Conservation (phyloP, 2,888 invertebrate genomes). For the Neoscelio sp. region DNA sequence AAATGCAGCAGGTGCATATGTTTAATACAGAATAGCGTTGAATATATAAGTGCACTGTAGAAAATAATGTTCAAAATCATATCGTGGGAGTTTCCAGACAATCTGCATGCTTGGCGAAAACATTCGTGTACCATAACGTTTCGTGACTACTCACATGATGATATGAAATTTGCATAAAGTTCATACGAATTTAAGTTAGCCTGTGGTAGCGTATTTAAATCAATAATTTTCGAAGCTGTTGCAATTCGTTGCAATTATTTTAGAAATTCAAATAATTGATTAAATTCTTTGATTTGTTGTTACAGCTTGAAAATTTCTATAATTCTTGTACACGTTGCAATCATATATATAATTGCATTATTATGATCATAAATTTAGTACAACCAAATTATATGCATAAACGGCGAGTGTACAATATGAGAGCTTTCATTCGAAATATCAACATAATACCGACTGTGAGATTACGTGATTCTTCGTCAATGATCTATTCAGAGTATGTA, state of each 20-base stretch:
- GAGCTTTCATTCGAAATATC: slow-evolving; percentile 44
- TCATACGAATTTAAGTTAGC: too few species aligned
- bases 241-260: too few species aligned
- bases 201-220: too few species aligned
- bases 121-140: neutral
- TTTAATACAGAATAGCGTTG: slow-evolving; percentile 15
- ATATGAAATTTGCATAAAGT: too few species aligned
- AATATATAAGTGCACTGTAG: slow-evolving; percentile 6
- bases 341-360: slow-evolving; percentile 24
- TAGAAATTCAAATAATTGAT: too few species aligned
- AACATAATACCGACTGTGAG: slow-evolving; percentile 35
- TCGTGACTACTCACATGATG: too few species aligned
- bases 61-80: slow-evolving; percentile 27
- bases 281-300: too few species aligned
- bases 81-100: slow-evolving; percentile 2
- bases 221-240: too few species aligned
- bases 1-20: slow-evolving; percentile 5
- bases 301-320: too few species aligned
- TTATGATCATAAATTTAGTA: slow-evolving; percentile 36
- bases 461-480: slow-evolving; percentile 41
- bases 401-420: slow-evolving; percentile 27
- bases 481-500: slow-evolving; percentile 19
- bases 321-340: slow-evolving; percentile 2
- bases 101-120: neutral
- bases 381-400: slow-evolving; percentile 36